Base-by-base conservation (phyloP, 2,797 vertebrate genomes). In the Spinus pinus region DNA sequence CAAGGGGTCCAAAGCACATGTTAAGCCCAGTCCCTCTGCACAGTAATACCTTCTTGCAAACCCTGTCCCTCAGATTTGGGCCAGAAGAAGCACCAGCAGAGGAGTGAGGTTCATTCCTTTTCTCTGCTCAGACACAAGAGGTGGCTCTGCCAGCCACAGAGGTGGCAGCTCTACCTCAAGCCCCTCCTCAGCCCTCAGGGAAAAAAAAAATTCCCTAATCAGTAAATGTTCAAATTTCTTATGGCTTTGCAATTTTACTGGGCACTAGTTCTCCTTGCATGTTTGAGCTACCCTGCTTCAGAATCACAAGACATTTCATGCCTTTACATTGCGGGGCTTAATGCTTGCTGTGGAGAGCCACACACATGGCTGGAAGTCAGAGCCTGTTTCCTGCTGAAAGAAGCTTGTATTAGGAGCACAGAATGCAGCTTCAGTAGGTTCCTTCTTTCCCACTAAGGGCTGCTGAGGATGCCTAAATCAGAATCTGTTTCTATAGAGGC, bases 361-460 rank as follows among this genome's bases (percentile, higher is more conserved):
- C 44, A 57, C 0, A 2, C 0, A 0, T 2, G 6, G 35, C 70
- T 60, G 33, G 54, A 72, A 77, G 44, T 23, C 60, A 3, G 6
- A 67, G 31, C 9, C 39, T 47, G 12, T 47, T 51, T 77, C 28
- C 35, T 61, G 41, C 53, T 74, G 44, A 81, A 73, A 73, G 31
- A 19, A 41, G 24, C n/a, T 54, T 16, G 0, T 19, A 61, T 30
- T 30, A 58, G 49, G 30, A 78, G 18, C 1, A 1, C 58, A 31
- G 27, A 79, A 62, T 7, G 37, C 50, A 86, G 35, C 73, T 60
- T 56, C 66, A 71, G 20, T 2, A 73, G 33, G 51, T 25, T 77
- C 67, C 28, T 27, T 47, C 60, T 21, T 71, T 77, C 41, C 61
- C 42, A 35, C 30, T 9, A 4, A 54, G 27, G 24, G 49, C 25